phyloP scores from a whole-genome alignment of 2,797 vertebrate species.

The Phyllotis vaccarum region DNA sequence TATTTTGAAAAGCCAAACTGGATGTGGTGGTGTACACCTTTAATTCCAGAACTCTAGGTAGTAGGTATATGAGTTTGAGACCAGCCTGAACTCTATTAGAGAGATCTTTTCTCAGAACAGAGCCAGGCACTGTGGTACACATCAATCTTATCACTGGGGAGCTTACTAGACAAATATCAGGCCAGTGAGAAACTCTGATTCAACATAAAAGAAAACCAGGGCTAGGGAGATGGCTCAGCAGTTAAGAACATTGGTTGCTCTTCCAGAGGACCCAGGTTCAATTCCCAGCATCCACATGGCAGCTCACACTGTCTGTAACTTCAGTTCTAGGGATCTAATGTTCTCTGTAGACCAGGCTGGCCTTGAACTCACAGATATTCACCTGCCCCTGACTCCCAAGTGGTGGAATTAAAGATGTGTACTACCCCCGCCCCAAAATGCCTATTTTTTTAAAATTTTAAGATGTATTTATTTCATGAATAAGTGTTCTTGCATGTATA shows the following conservation, averaged over 20 bases:
- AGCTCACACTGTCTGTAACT: neutral
- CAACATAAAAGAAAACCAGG: neutral
- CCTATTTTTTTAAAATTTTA: too few species aligned
- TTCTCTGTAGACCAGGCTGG: too few species aligned
- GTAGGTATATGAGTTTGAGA: neutral
- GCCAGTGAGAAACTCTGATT: neutral
- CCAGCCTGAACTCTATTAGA: neutral
- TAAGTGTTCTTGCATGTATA: neutral
- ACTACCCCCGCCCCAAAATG: too few species aligned
- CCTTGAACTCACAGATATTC: too few species aligned
- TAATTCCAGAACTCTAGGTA: neutral
- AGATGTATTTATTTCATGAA: neutral
- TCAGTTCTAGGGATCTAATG: neutral
- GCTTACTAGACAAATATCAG: neutral
- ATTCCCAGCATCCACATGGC: neutral
- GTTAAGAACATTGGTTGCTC: neutral
- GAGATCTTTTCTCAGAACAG: neutral
- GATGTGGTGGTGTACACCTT: neutral
- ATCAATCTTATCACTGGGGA: neutral
- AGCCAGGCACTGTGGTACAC: neutral
- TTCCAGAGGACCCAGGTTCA: too few species aligned
- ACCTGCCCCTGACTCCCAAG: too few species aligned
- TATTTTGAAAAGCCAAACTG: neutral
- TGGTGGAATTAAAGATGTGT: too few species aligned
- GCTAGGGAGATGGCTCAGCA: neutral